A percentile compares a stretch with the other conserved stretches of the same genome.
phyloP scores from a whole-genome alignment of 2,888 invertebrate species.

The Terebella lapidaria region DNA sequence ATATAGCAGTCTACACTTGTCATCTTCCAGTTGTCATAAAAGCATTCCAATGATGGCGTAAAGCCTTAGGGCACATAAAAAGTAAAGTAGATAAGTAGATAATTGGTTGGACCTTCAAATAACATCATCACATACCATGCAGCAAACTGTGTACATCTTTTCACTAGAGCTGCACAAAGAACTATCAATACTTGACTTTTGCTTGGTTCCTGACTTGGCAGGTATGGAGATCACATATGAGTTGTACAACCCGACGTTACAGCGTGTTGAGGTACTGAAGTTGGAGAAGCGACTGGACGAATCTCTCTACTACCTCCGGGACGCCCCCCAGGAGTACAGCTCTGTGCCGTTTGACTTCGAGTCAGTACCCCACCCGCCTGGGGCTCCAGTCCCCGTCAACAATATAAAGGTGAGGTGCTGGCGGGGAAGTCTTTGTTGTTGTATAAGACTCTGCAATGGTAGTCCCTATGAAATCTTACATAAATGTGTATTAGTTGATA shows the following conservation, averaged over 20 bases:
- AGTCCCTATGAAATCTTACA: background rate
- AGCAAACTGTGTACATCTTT: too few species aligned
- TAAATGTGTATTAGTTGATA: too few species aligned
- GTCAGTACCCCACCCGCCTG: constrained; percentile 71
- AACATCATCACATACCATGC: too few species aligned
- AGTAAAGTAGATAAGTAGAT: too few species aligned
- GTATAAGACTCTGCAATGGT: background rate
- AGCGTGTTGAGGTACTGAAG: constrained; percentile 81
- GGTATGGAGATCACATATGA: constrained; percentile 72
- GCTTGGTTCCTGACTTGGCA: too few species aligned
- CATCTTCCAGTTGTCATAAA: too few species aligned
- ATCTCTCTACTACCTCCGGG: constrained; percentile 76
- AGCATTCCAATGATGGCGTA: too few species aligned
- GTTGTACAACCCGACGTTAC: constrained; percentile 88
- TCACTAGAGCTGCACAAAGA: too few species aligned
- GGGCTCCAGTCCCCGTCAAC: constrained; percentile 74
- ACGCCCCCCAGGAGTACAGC: constrained; percentile 85
- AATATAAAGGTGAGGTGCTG: constrained; percentile 46
- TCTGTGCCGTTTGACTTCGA: constrained; percentile 92
- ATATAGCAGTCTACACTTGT: too few species aligned
- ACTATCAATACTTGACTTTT: too few species aligned
- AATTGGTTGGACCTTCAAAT: too few species aligned
- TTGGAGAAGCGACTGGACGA: constrained; percentile 90
- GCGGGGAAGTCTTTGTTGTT: background rate
- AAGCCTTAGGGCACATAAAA: too few species aligned